Evolutionary conservation across 1,140 invertebrate species (phyloP).

Genomic region (Heliconius himera): DNA sequence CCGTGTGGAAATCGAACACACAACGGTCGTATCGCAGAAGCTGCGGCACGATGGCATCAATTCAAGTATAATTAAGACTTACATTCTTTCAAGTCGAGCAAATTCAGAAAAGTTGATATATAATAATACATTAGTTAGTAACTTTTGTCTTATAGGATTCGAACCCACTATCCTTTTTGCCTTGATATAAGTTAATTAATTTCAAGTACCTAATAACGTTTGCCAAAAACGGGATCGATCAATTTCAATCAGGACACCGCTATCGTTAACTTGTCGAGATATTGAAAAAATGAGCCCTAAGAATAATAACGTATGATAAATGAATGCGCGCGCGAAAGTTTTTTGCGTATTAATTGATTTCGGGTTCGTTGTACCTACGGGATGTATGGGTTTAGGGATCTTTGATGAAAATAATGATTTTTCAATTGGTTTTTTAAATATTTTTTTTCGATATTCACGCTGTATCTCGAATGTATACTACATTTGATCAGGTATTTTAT

Average conservation of each 20-base stretch:
- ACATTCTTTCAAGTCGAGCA: too few species aligned
- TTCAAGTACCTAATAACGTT: background rate
- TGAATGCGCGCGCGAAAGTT: slow-evolving; percentile 44
- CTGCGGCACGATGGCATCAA: too few species aligned
- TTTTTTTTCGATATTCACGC: too few species aligned
- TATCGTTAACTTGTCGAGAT: slow-evolving; percentile 48
- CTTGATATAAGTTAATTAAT: background rate
- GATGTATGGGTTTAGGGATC: slow-evolving; percentile 19
- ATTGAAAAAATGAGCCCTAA: slow-evolving; percentile 39
- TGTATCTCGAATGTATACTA: too few species aligned
- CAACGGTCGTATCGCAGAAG: too few species aligned
- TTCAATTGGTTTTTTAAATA: too few species aligned
- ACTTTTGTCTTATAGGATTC: background rate
- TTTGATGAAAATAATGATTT: background rate
- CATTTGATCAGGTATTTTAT: too few species aligned
- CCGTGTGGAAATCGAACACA: too few species aligned
- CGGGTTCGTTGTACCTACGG: slow-evolving; percentile 40
- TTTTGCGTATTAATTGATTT: slow-evolving; percentile 53
- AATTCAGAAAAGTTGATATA: too few species aligned
- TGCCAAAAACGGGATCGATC: slow-evolving; percentile 32
- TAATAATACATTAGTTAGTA: background rate
- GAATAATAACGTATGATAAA: slow-evolving; percentile 47
- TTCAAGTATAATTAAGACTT: too few species aligned
- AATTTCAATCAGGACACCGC: slow-evolving; percentile 36
- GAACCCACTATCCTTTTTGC: too few species aligned